phyloP scores from a whole-genome alignment of 1,140 invertebrate genomes.

The Holotrichia oblita region DNA sequence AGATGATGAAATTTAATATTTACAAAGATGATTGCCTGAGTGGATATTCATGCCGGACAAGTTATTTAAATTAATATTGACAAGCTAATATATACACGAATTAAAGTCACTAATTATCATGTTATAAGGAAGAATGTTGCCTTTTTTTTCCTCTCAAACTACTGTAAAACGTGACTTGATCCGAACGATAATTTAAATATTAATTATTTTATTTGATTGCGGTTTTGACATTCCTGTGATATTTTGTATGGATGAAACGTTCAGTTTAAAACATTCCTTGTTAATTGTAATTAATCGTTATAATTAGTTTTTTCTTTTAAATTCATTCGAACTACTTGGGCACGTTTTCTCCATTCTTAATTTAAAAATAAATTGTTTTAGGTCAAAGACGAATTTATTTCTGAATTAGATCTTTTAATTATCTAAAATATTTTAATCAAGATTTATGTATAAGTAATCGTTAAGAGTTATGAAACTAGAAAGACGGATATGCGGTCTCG shows the following conservation, averaged over 20 bases:
- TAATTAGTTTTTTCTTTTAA: background rate
- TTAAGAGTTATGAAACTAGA: background rate
- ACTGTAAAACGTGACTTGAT: too few species aligned
- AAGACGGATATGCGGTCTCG: background rate
- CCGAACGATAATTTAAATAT: too few species aligned
- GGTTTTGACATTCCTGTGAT: too few species aligned
- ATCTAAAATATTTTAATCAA: background rate
- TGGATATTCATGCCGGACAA: background rate
- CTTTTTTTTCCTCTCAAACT: too few species aligned
- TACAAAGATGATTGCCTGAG: background rate
- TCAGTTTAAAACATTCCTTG: background rate
- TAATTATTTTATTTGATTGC: too few species aligned
- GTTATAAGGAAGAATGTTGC: too few species aligned
- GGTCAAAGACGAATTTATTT: background rate
- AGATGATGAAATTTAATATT: background rate
- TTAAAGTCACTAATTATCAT: background rate
- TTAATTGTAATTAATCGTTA: background rate
- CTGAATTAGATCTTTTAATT: background rate
- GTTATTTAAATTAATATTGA: background rate
- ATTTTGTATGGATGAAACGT: too few species aligned
- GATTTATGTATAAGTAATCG: too few species aligned
- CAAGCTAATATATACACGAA: background rate
- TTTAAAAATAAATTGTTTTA: constrained; percentile 2
- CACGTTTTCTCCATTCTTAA: background rate
- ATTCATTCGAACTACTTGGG: background rate